These are phyloP conservation scores for Polylopha cassiicola DNA, from an alignment of 2,888 invertebrate species.

Conservation along the genomic window DNA sequence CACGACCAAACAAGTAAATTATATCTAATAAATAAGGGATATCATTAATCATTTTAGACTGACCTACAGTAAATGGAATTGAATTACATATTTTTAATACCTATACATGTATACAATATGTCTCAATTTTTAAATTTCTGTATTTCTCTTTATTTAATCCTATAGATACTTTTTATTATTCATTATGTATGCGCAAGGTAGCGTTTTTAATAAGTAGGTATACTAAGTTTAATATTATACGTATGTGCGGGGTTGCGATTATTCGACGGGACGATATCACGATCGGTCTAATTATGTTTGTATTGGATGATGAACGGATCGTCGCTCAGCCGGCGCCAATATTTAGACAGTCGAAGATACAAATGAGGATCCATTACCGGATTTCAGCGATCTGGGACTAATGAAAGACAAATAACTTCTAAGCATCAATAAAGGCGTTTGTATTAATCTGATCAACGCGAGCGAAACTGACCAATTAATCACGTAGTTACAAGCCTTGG, in stretches of 20 bases:
- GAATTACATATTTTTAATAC: too few relatives aligned
- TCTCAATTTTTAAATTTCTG: too few relatives aligned
- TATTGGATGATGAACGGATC: slow-evolving; percentile 46
- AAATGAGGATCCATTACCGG: slow-evolving; percentile 68
- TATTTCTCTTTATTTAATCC: too few relatives aligned
- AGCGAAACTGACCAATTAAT: slow-evolving; percentile 28
- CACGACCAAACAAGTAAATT: too few relatives aligned
- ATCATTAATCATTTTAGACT: too few relatives aligned
- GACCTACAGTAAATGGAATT: too few relatives aligned
- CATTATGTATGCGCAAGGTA: too few relatives aligned
- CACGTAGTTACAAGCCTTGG: slow-evolving; percentile 18
- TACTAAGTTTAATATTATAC: too few relatives aligned
- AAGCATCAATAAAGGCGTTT: slow-evolving; percentile 58
- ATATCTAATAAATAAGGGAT: too few relatives aligned
- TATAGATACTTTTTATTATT: too few relatives aligned
- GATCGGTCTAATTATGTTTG: slow-evolving; percentile 62
- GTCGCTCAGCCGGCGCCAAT: slow-evolving; percentile 46
- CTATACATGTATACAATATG: too few relatives aligned
- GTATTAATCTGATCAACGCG: slow-evolving; percentile 53
- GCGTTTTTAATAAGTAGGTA: too few relatives aligned
- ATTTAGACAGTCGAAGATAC: slow-evolving; percentile 64
- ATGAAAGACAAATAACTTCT: slow-evolving; percentile 70
- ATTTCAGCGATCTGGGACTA: slow-evolving; percentile 65
- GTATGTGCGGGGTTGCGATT: slow-evolving; percentile 22
- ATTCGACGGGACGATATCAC: slow-evolving; percentile 41